Evolutionary conservation across 2,888 invertebrate genomes (phyloP).

Genomic region (Acrobasis consociella): DNA sequence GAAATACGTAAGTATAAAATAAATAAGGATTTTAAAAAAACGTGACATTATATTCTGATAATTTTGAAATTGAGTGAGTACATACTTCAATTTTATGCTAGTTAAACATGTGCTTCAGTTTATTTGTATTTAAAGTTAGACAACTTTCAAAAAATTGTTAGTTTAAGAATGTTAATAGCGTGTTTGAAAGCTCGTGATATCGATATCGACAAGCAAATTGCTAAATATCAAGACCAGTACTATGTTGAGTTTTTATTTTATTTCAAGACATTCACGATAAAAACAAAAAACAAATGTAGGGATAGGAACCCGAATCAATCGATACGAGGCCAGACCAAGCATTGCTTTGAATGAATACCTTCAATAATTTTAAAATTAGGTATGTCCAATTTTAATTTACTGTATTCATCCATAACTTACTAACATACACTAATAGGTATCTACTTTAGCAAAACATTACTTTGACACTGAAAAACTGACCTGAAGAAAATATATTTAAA

Average conservation of each 20-base stretch:
- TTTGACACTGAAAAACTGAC: conserved; percentile 43
- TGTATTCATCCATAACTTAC: conserved; percentile 12
- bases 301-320: neutral
- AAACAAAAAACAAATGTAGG: neutral
- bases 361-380: conserved; percentile 4
- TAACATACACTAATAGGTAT: neutral
- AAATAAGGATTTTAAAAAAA: too few relatives aligned
- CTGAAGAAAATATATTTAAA: conserved; percentile 39
- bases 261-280: neutral
- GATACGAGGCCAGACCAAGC: neutral
- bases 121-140: too few relatives aligned
- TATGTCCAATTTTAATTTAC: conserved; percentile 6
- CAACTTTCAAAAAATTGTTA: too few relatives aligned
- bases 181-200: conserved; percentile 48
- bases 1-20: neutral
- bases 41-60: too few relatives aligned
- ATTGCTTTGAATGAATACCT: conserved; percentile 13
- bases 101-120: too few relatives aligned
- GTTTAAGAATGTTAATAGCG: conserved; percentile 36
- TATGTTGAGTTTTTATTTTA: conserved; percentile 29
- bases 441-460: neutral
- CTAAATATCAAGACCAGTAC: conserved; percentile 20
- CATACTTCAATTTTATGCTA: too few relatives aligned
- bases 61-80: too few relatives aligned
- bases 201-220: conserved; percentile 45